Base-by-base conservation (phyloP, 1,140 invertebrate genomes). In the Lycorma delicatula region DNA sequence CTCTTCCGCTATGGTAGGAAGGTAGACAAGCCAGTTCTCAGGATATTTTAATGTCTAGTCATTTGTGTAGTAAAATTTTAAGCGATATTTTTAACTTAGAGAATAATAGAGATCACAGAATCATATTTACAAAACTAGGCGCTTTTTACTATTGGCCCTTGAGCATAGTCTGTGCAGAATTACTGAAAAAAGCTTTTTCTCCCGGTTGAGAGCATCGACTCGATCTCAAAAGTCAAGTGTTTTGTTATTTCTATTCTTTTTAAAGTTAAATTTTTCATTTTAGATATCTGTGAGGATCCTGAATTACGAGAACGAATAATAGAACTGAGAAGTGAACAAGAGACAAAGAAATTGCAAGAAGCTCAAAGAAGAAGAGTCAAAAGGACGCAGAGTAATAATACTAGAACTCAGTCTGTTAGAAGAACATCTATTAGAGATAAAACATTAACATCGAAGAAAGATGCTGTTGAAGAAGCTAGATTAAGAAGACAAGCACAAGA, bases 261-360 rank as follows among this genome's bases (percentile, higher is more conserved):
- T 22, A 52, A 29, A 59, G 18, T 47, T 20, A 12, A 38, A 1
- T 28, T 44, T 48, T 34, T 18, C 18, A 62, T 47, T 62, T 66
- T 66, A 93, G 93, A 97, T 73, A 95, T 98, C 58, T 96, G 92
- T 71, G 93, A 98, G 72, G 93, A 97, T 75, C 85, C 87, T 0
- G 93, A 97, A 72, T 84, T 97, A 63, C 84, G 92, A 60, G 90
- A 90, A 64, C 81, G 91, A 58, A 95, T 97, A 61, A 74, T 89
- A 49, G 86, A 96, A 69, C 73, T 97, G 55, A 85, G 87, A 70
- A 89, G 83, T 36, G 93, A 97, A 70, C 90, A 95, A 67, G 91
- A 96, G 71, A 87, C 79, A 54, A 88, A 82, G 72, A 75, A 81
- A 72, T 71, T 81, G 67, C 75, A 80, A 56, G 77, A 84, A 72